phyloP scores from a whole-genome alignment of 2,113 vertebrate genomes.

The Abramis brama region DNA sequence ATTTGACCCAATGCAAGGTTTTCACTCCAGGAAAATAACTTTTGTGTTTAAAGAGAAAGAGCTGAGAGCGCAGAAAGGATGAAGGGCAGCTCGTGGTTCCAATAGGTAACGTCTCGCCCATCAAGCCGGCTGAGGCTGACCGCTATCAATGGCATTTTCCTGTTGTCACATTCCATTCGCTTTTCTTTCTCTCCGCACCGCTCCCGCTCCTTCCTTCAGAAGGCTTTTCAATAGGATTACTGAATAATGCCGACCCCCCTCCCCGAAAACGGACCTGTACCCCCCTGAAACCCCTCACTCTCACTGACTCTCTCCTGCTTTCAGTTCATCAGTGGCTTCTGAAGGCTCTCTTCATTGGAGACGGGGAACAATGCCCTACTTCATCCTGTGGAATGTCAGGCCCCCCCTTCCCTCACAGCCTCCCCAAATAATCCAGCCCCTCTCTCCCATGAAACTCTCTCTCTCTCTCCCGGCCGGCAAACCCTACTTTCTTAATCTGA shows the following conservation, averaged over 20 bases:
- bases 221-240: slow-evolving; percentile 82
- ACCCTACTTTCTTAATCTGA: slow-evolving; percentile 74
- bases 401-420: slow-evolving; percentile 51
- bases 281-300: slow-evolving; percentile 63
- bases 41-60: slow-evolving; percentile 53
- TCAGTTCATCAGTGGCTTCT: slow-evolving; percentile 81
- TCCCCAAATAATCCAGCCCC: slow-evolving; percentile 71
- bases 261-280: slow-evolving; percentile 70
- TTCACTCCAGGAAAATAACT: slow-evolving; percentile 48
- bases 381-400: slow-evolving; percentile 81
- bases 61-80: slow-evolving; percentile 31
- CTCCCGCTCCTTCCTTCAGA: slow-evolving; percentile 77
- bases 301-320: slow-evolving; percentile 64
- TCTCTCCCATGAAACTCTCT: slow-evolving; percentile 63
- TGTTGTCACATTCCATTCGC: slow-evolving; percentile 80
- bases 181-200: slow-evolving; percentile 67
- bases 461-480: not conserved
- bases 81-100: slow-evolving; percentile 61
- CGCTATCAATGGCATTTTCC: slow-evolving; percentile 77
- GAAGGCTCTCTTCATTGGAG: slow-evolving; percentile 76
- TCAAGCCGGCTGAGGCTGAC: slow-evolving; percentile 73
- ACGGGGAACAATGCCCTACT: slow-evolving; percentile 81
- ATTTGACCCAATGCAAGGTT: slow-evolving; percentile 53
- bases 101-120: slow-evolving; percentile 67
- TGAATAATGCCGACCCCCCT: slow-evolving; percentile 72